Evolutionary conservation across 2,797 vertebrate species (phyloP).

Genomic region (Mus spretus): DNA sequence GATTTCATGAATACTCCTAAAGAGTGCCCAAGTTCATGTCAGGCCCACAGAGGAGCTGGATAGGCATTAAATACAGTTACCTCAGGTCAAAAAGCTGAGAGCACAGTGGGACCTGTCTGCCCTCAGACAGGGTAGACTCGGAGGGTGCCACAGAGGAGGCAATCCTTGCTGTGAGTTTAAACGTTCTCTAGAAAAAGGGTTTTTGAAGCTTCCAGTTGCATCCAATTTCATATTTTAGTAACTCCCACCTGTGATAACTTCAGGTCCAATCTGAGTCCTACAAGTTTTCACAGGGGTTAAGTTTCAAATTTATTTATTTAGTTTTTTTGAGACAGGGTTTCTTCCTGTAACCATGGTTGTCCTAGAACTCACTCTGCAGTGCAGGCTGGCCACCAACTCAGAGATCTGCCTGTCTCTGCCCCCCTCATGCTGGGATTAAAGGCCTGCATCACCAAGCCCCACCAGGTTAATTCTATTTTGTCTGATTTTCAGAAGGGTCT

Average conservation of each 20-base stretch:
- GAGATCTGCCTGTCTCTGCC: neutral
- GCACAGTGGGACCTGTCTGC: fast-evolving
- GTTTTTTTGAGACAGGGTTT: neutral
- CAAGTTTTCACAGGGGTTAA: neutral
- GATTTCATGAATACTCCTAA: fast-evolving
- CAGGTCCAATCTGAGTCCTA: conserved; percentile 21
- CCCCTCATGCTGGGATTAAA: neutral
- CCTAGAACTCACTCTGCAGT: neutral
- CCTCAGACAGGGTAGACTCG: neutral
- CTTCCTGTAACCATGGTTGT: neutral
- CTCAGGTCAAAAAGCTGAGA: neutral
- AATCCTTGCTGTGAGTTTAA: neutral
- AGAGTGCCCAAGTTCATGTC: neutral
- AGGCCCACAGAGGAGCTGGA: fast-evolving
- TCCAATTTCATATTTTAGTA: conserved; percentile 43
- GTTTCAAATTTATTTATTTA: neutral
- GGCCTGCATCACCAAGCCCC: neutral
- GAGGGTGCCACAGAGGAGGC: neutral
- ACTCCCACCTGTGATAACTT: conserved; percentile 37
- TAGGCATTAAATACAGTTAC: neutral
- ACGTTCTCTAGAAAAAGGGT: neutral
- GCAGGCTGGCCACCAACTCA: neutral
- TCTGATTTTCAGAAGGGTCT: conserved; percentile 43
- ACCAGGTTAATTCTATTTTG: conserved; percentile 56
- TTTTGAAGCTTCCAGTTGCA: conserved; percentile 19